A percentile compares a stretch with the other conserved stretches of the same genome.
Evolutionary conservation across 2,113 vertebrate species (phyloP).

Genomic region (Strix aluco): DNA sequence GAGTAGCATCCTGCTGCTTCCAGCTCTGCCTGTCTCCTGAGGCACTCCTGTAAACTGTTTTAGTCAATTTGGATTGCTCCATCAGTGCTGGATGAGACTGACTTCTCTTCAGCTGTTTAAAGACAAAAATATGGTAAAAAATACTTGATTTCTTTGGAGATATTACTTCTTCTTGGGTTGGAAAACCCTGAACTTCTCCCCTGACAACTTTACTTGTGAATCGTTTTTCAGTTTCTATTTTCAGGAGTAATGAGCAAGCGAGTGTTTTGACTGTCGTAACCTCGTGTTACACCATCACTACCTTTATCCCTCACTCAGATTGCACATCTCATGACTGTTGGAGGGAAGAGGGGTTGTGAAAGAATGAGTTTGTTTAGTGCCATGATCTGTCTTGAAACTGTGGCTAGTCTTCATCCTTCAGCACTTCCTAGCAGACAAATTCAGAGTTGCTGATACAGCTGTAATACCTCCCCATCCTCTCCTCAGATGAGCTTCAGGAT

Average conservation of each 20-base stretch:
- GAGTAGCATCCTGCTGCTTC: not conserved
- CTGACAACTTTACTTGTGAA: not conserved
- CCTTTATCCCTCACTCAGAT: conserved; percentile 1
- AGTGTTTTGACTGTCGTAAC: not conserved
- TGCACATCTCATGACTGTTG: not conserved
- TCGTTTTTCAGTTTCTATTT: conserved; percentile 5
- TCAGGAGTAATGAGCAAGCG: not conserved
- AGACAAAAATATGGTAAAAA: not conserved
- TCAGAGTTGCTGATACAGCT: not conserved
- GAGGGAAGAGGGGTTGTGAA: not conserved
- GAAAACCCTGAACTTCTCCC: not conserved
- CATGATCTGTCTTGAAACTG: not conserved
- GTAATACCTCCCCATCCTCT: not conserved
- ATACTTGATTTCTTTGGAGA: not conserved
- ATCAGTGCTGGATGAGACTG: not conserved
- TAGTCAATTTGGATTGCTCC: not conserved
- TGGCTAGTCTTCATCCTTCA: not conserved
- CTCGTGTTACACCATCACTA: not conserved
- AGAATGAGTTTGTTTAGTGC: not conserved
- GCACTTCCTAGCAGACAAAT: not conserved
- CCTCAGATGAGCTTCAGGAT: not conserved
- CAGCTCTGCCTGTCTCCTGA: not conserved
- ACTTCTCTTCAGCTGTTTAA: not conserved
- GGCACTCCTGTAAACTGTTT: not conserved
- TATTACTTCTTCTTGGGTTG: not conserved